These are phyloP conservation scores for Cyanoramphus novaezelandiae DNA, from an alignment of 2,113 vertebrate genomes.

Conservation along the genomic window DNA sequence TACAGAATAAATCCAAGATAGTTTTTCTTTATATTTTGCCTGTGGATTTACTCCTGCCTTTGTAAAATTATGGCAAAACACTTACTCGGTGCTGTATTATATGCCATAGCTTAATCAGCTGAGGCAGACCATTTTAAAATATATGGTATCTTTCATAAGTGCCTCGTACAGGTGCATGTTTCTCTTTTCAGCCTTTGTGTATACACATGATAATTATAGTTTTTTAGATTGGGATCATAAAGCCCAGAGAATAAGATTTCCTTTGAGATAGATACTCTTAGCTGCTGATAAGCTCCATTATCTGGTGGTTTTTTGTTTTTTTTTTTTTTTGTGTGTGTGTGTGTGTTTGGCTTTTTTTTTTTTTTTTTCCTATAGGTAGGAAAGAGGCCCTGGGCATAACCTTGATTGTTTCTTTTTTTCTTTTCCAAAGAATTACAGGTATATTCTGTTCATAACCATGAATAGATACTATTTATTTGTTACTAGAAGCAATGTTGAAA, in stretches of 20 bases:
- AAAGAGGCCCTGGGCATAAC: neutral
- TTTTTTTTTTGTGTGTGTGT: no score
- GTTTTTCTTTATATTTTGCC: slow-evolving; percentile 17
- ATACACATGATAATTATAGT: neutral
- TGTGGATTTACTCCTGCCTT: neutral
- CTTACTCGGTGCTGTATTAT: neutral
- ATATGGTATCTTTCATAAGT: neutral
- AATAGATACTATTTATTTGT: neutral
- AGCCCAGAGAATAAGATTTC: neutral
- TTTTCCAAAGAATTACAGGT: neutral
- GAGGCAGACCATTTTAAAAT: neutral
- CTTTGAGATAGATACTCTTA: neutral
- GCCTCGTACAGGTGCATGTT: neutral
- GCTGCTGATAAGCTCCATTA: neutral
- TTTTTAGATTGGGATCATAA: neutral
- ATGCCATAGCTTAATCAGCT: neutral
- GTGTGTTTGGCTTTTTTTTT: neutral
- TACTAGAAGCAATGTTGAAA: neutral
- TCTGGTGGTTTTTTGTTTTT: no score
- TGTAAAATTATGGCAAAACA: neutral
- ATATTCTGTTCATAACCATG: neutral
- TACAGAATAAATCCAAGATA: neutral
- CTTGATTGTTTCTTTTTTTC: neutral
- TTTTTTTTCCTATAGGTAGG: neutral
- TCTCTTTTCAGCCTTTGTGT: neutral